These are phyloP conservation scores for Ciona savignyi DNA, from an alignment of 23 tunicate species.

Conservation along the genomic window DNA sequence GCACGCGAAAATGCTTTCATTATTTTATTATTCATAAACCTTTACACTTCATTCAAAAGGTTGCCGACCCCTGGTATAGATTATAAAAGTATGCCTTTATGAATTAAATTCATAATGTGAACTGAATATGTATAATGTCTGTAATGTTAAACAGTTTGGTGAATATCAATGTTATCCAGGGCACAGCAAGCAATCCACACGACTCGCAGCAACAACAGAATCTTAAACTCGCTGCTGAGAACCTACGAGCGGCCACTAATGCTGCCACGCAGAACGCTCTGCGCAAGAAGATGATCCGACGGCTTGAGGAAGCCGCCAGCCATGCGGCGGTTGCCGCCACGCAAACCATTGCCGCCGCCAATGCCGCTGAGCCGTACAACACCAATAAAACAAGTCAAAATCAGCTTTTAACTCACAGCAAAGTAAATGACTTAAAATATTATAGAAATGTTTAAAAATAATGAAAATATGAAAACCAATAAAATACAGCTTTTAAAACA, in stretches of 20 bases:
- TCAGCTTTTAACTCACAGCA: slow-evolving; percentile 74
- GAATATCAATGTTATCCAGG: too few relatives aligned
- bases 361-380: slow-evolving; percentile 76
- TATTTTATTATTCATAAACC: too few relatives aligned
- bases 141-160: too few relatives aligned
- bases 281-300: slow-evolving; percentile 63
- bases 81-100: background rate
- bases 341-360: slow-evolving; percentile 87
- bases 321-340: slow-evolving; percentile 95
- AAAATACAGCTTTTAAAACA: too few relatives aligned
- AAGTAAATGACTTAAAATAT: too few relatives aligned
- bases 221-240: slow-evolving; percentile 85
- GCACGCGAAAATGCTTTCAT: too few relatives aligned
- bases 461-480: too few relatives aligned
- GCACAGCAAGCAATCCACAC: slow-evolving; percentile 91
- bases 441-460: too few relatives aligned
- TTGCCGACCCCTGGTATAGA: too few relatives aligned
- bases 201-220: slow-evolving; percentile 90
- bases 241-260: slow-evolving; percentile 85
- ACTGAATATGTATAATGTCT: background rate
- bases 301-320: slow-evolving; percentile 71
- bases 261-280: slow-evolving; percentile 91
- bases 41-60: too few relatives aligned
- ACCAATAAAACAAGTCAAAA: slow-evolving; percentile 83
- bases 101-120: background rate